Percentiles rank a stretch among this genome's conserved stretches.
Conservation (phyloP, 2,113 vertebrate species). For the Sylvia atricapilla region DNA sequence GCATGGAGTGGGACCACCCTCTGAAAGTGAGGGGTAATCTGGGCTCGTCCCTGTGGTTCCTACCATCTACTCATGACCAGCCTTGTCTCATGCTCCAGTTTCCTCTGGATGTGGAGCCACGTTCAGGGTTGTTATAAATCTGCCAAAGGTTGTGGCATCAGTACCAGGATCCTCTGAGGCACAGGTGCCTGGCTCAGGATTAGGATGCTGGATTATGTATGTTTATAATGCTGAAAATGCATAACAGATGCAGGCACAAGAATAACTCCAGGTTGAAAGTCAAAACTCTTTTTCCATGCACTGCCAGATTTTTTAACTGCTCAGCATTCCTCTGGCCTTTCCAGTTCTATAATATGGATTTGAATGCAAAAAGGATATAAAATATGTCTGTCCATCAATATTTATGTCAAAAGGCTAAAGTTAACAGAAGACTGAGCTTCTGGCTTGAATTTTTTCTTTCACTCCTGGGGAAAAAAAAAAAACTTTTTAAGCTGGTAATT, state of each 20-base stretch:
- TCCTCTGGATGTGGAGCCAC: background rate
- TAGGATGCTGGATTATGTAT: background rate
- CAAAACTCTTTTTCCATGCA: background rate
- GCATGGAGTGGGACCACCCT: rapidly evolving
- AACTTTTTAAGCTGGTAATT: background rate
- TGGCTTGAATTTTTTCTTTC: background rate
- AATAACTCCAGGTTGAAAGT: background rate
- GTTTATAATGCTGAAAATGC: background rate
- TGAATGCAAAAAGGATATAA: background rate
- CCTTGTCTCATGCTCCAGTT: background rate
- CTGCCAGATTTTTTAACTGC: background rate
- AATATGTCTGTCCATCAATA: background rate
- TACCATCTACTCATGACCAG: rapidly evolving
- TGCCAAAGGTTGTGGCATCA: background rate
- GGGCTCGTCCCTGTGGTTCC: background rate
- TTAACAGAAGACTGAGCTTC: background rate
- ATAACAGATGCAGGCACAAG: background rate
- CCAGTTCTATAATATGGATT: rapidly evolving
- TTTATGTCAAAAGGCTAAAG: background rate
- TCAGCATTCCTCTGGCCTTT: background rate
- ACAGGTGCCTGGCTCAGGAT: background rate
- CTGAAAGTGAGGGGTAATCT: background rate
- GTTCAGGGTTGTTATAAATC: background rate
- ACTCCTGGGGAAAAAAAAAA: background rate
- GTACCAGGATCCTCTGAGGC: background rate